Conservation (phyloP, 2,888 invertebrate genomes). For the Abscondita cerata region DNA sequence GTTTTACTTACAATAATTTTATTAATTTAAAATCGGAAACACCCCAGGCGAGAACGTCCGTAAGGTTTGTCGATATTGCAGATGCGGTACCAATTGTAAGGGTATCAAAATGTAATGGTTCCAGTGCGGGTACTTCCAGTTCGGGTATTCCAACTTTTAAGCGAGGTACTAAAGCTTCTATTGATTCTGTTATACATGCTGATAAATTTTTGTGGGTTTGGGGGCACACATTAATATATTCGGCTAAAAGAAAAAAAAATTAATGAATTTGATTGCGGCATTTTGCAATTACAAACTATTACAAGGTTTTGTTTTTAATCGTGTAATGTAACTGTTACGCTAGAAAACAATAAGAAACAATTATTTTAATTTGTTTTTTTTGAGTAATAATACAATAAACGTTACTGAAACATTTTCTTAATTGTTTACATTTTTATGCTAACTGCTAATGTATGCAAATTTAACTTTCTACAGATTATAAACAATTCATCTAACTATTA, state of each 20-base stretch:
- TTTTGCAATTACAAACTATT: background rate
- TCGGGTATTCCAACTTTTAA: conserved; percentile 60
- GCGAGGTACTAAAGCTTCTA: conserved; percentile 51
- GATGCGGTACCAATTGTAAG: background rate
- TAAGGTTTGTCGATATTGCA: background rate
- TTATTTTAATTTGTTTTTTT: no score
- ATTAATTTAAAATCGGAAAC: conserved; percentile 6
- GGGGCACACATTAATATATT: conserved; percentile 6
- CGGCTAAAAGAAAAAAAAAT: conserved; percentile 4
- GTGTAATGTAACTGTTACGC: no score
- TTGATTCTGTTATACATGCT: conserved; percentile 53
- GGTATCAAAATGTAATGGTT: conserved; percentile 55
- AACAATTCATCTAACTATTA: no score
- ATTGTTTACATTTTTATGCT: no score
- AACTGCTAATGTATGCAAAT: no score
- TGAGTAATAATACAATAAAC: no score
- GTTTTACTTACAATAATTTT: conserved; percentile 3
- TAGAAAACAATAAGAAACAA: no score
- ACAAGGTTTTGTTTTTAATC: no score
- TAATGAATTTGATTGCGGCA: background rate
- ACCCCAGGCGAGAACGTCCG: background rate
- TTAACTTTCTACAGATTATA: no score
- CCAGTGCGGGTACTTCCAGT: conserved; percentile 62
- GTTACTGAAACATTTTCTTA: no score
- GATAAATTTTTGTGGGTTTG: conserved; percentile 14